phyloP scores from a whole-genome alignment of 2,888 invertebrate genomes.

The Melieria picta region DNA sequence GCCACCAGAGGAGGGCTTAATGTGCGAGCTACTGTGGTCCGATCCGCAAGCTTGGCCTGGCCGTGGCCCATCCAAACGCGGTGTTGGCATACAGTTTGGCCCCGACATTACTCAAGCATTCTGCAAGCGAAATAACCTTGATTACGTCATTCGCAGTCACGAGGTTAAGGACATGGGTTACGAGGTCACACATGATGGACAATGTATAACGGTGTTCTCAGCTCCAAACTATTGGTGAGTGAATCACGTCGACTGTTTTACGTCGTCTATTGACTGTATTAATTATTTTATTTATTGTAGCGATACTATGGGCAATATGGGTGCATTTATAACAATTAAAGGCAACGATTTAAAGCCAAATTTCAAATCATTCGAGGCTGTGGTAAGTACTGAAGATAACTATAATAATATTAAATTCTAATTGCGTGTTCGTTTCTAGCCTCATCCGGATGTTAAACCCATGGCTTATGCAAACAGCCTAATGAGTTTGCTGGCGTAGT shows the following conservation, averaged over 20 bases:
- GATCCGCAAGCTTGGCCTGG: conserved; percentile 94
- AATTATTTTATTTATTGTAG: conserved; percentile 67
- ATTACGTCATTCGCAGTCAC: conserved; percentile 95
- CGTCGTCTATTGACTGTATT: no score
- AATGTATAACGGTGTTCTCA: conserved; percentile 98
- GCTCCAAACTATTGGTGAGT: conserved; percentile 98
- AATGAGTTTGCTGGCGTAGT: conserved; percentile 72
- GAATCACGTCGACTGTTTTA: not conserved
- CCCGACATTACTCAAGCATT: conserved; percentile 95
- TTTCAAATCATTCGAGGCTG: conserved; percentile 92
- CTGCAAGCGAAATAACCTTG: conserved; percentile 83
- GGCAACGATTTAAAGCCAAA: conserved; percentile 92
- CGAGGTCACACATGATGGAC: conserved; percentile 92
- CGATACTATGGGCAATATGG: conserved; percentile 99
- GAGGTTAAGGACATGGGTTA: conserved; percentile 98
- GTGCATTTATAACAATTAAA: conserved; percentile 95
- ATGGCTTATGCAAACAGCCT: conserved; percentile 95
- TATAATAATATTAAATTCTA: not conserved
- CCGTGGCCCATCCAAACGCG: conserved; percentile 92
- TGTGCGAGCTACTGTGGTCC: conserved; percentile 99
- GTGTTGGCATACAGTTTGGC: conserved; percentile 98
- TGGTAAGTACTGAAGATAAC: conserved; percentile 72
- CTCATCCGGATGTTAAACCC: conserved; percentile 96
- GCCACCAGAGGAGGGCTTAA: conserved; percentile 96
- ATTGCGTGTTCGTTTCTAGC: conserved; percentile 72